Evolutionary conservation across 2,888 invertebrate genomes (phyloP).

Genomic region (Microctonus brassicae): DNA sequence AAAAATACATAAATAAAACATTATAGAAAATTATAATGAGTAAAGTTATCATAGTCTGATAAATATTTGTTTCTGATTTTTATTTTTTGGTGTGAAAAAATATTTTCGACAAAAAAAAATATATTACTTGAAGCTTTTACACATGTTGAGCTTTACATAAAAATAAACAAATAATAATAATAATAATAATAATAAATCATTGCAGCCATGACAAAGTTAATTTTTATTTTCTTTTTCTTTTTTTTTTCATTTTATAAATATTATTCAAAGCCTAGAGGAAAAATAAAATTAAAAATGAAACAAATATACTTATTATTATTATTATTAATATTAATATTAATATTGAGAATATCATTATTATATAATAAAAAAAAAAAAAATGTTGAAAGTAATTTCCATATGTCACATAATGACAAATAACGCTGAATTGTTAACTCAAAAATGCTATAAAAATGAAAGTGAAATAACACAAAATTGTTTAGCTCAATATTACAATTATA

Average conservation of each 20-base stretch:
- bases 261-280: background rate
- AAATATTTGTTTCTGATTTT: background rate
- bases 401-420: background rate
- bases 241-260: too few species aligned
- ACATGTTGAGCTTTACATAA: background rate
- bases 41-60: background rate
- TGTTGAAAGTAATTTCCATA: conserved; percentile 19
- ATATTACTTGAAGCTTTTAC: background rate
- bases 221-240: background rate
- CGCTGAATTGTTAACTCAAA: background rate
- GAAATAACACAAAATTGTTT: conserved; percentile 16
- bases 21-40: background rate
- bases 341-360: background rate
- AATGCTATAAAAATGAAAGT: conserved; percentile 7
- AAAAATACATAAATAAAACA: too few species aligned
- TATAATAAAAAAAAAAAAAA: conserved; percentile 10
- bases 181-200: background rate
- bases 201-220: background rate
- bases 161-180: background rate
- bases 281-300: background rate
- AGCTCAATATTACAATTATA: too few species aligned
- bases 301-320: too few species aligned
- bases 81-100: background rate
- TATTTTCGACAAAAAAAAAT: background rate
- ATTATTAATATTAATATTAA: too few species aligned